Evolutionary conservation across 2,113 vertebrate species (phyloP).

Genomic region (Crocuta crocuta): DNA sequence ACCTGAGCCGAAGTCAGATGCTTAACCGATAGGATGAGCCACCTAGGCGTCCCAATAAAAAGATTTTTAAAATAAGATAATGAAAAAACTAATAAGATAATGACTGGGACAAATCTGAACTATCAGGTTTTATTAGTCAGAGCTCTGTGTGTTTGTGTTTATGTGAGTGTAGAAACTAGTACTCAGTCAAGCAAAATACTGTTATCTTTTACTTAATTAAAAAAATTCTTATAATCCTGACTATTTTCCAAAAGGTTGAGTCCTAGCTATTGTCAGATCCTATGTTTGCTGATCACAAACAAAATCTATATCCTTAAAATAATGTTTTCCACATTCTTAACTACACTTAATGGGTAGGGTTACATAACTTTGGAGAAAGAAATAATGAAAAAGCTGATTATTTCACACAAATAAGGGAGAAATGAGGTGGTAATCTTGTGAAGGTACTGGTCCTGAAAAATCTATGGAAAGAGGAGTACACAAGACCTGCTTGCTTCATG

Average conservation of each 20-base stretch:
- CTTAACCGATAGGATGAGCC: no score
- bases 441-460: background rate
- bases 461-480: background rate
- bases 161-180: background rate
- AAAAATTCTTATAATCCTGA: background rate
- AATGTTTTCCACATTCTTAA: constrained; percentile 41
- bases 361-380: background rate
- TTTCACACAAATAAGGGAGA: background rate
- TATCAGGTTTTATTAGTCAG: background rate
- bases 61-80: background rate
- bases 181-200: background rate
- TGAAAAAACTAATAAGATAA: background rate
- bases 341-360: background rate
- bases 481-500: background rate
- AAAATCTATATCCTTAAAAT: background rate
- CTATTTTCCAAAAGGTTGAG: background rate
- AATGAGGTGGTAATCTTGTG: background rate
- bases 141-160: background rate
- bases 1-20: no score
- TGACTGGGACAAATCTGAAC: background rate
- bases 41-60: background rate
- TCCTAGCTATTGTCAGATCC: background rate
- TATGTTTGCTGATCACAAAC: background rate
- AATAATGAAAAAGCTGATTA: background rate
- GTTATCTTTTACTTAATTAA: background rate